A percentile compares a stretch with the other conserved stretches of the same genome.
phyloP scores from a whole-genome alignment of 1,140 invertebrate genomes.

The Caligus rogercresseyi region DNA sequence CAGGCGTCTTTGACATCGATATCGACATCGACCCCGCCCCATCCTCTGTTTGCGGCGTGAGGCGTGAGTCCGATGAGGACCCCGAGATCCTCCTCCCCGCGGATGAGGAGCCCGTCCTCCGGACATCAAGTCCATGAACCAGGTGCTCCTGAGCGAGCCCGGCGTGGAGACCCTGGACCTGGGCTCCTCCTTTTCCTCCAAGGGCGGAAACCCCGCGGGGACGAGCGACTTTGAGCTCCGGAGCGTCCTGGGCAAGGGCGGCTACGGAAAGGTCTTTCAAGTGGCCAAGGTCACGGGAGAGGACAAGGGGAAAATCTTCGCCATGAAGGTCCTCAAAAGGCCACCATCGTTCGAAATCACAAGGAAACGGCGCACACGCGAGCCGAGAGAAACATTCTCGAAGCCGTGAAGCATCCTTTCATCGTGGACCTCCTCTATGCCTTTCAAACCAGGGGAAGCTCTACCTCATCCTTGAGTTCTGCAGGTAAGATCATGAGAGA shows the following conservation, averaged over 20 bases:
- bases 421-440: slow-evolving; percentile 97
- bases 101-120: neutral
- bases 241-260: slow-evolving; percentile 92
- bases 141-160: slow-evolving; percentile 1
- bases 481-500: slow-evolving; percentile 30
- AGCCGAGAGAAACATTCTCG: slow-evolving; percentile 95
- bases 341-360: slow-evolving; percentile 91
- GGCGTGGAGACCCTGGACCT: slow-evolving; percentile 3
- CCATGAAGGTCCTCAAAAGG: slow-evolving; percentile 99
- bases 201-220: slow-evolving; percentile 35
- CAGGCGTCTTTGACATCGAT: slow-evolving; percentile 17
- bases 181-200: neutral
- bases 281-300: slow-evolving; percentile 66
- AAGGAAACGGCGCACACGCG: slow-evolving; percentile 99
- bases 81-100: slow-evolving; percentile 3
- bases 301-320: slow-evolving; percentile 83
- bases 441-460: slow-evolving; percentile 96
- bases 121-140: slow-evolving; percentile 12
- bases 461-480: slow-evolving; percentile 94
- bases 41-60: no score
- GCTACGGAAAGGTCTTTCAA: slow-evolving; percentile 96
- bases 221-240: slow-evolving; percentile 88
- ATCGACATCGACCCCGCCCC: slow-evolving; percentile 8
- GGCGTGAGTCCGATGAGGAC: slow-evolving; percentile 20
- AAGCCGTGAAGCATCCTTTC: slow-evolving; percentile 96